These are phyloP conservation scores for Plecotus auritus DNA, from an alignment of 2,113 vertebrate genomes.

Conservation along the genomic window DNA sequence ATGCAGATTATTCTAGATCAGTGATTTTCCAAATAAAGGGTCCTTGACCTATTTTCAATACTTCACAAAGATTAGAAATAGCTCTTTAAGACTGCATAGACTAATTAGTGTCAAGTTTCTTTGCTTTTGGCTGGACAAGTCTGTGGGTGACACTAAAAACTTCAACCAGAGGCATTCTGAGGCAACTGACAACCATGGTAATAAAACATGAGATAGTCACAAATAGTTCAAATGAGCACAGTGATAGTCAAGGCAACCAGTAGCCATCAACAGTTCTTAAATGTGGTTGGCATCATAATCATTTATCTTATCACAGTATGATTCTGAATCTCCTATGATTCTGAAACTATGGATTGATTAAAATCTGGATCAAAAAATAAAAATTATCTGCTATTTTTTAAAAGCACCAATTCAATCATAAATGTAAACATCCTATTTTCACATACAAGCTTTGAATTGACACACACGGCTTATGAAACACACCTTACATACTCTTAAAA, in stretches of 20 bases:
- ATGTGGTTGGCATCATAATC: background rate
- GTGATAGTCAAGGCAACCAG: background rate
- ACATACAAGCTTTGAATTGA: background rate
- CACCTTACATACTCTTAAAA: background rate
- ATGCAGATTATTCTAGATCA: background rate
- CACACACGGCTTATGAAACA: background rate
- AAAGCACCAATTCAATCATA: background rate
- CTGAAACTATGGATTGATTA: background rate
- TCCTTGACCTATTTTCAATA: background rate
- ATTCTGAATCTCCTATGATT: background rate
- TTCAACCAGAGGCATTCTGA: background rate
- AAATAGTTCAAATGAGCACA: background rate
- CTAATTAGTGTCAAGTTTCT: background rate
- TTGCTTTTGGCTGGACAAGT: background rate
- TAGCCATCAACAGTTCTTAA: background rate
- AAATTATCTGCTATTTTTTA: background rate
- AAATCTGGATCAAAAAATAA: background rate
- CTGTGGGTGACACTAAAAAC: background rate
- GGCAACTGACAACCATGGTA: background rate
- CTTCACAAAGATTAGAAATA: background rate
- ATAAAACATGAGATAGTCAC: background rate
- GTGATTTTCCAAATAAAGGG: slow-evolving; percentile 14
- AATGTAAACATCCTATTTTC: background rate
- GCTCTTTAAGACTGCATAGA: background rate
- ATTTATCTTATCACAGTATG: background rate